Conservation (phyloP, 2,888 invertebrate genomes). For the Marronus borbonicus region DNA sequence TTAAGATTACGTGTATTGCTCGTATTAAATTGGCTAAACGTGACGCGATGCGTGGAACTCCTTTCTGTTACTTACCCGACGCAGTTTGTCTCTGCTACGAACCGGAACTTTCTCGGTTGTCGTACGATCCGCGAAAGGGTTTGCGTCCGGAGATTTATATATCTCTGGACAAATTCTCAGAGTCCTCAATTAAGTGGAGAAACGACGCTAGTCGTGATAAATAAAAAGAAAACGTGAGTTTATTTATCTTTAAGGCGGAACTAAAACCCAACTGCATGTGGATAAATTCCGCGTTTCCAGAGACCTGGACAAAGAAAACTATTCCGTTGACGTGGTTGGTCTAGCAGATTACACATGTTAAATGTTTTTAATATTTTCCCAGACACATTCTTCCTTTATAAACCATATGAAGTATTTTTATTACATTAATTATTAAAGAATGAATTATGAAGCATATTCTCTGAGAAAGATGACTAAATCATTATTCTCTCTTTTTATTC, state of each 20-base stretch:
- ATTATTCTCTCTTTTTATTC: too few species aligned
- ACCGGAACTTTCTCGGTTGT: conserved; percentile 44
- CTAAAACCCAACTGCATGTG: not conserved
- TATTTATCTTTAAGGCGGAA: conserved; percentile 29
- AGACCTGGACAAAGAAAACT: not conserved
- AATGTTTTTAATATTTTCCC: too few species aligned
- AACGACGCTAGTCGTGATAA: conserved; percentile 33
- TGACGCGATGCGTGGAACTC: too few species aligned
- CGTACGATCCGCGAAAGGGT: conserved; percentile 43
- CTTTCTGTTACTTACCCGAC: conserved; percentile 11
- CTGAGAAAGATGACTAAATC: too few species aligned
- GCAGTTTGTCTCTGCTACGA: conserved; percentile 41
- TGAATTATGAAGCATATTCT: too few species aligned
- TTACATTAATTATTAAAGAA: too few species aligned
- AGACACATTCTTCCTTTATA: too few species aligned
- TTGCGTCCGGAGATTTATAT: conserved; percentile 40
- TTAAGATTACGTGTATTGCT: conserved; percentile 21
- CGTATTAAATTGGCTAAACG: conserved; percentile 16
- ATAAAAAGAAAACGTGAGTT: conserved; percentile 43
- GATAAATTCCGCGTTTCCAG: conserved; percentile 16
- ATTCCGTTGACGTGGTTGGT: too few species aligned
- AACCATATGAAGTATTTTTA: not conserved
- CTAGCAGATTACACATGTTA: too few species aligned
- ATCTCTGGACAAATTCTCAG: conserved; percentile 44
- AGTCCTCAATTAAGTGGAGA: conserved; percentile 44